These are phyloP conservation scores for Brachirus orientalis DNA, from an alignment of 2,113 vertebrate genomes.

Conservation along the genomic window DNA sequence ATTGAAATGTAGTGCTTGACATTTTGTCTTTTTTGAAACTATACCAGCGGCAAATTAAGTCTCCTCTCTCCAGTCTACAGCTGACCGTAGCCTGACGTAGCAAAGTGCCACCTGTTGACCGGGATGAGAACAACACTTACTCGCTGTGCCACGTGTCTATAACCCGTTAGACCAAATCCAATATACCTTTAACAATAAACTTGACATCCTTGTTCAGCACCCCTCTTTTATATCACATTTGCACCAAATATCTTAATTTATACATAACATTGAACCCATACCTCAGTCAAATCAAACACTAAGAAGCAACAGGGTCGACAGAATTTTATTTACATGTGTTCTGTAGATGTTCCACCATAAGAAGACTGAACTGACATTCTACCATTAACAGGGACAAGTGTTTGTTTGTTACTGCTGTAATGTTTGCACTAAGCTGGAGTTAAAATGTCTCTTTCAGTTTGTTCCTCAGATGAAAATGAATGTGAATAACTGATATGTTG, in stretches of 20 bases:
- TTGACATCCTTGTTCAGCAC: too few relatives aligned
- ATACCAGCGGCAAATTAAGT: too few relatives aligned
- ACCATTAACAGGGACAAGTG: constrained; percentile 40
- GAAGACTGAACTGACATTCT: constrained; percentile 59
- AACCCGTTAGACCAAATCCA: too few relatives aligned
- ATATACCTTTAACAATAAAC: too few relatives aligned
- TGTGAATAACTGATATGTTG: not conserved
- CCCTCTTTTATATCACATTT: too few relatives aligned
- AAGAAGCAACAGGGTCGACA: constrained; percentile 42
- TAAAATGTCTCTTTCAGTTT: not conserved
- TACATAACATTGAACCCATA: too few relatives aligned
- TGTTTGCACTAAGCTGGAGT: constrained; percentile 10
- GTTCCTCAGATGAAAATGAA: constrained; percentile 23
- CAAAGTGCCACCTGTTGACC: constrained; percentile 56
- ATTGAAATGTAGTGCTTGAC: too few relatives aligned
- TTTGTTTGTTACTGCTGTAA: constrained; percentile 7
- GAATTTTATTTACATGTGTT: constrained; percentile 82
- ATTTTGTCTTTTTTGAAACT: too few relatives aligned
- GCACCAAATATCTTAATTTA: too few relatives aligned
- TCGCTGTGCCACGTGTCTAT: not conserved
- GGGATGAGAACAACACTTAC: not conserved
- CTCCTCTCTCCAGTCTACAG: too few relatives aligned
- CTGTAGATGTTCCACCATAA: constrained; percentile 50
- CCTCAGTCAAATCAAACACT: constrained; percentile 5
- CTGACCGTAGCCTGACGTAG: fast-evolving